Evolutionary conservation across 1,140 invertebrate genomes (phyloP), one percentile per base, ranked within the genome.

Genomic region (Teleogryllus occipitalis): DNA sequence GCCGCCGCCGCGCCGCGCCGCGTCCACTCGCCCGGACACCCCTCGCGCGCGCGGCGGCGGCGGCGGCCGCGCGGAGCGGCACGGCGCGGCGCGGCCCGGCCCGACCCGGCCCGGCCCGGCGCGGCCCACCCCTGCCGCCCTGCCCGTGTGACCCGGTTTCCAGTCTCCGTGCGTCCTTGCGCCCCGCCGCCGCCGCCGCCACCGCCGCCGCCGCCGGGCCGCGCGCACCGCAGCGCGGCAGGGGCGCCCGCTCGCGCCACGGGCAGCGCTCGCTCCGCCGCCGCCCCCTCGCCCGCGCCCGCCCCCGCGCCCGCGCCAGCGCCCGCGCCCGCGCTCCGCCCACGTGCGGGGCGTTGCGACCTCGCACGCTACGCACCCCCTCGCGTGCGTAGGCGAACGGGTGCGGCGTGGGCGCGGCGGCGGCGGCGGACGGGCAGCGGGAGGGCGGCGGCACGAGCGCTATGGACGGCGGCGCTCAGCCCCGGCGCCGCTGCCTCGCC

Each of bases 81-180:
- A 54, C 8, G 8, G 49, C 49, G 49, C 49, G 8, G 10, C 54
- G 10, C 10, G 54, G 10, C 10, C 54, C 54, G 7, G 54, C 10
- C 10, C 18, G 54, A 3, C 54, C 2, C 54, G 18, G 18, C 54
- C 54, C 54, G n/a, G n/a, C n/a, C n/a, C n/a, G n/a, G n/a, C n/a
- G n/a, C n/a, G n/a, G 54, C 54, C 2, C 74, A 75, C 8, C 27
- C 74, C 27, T 21, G 74, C 12, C 74, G 54, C 27, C 54, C 48
- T 78, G 78, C 27, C 49, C 54, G 78, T 79, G 78, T 76, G 76
- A 76, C 76, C 76, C 47, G 76, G 46, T 76, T 76, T 76, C 76
- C 47, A 14, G 76, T 47, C 39, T 39, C 76, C 76, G 46, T 46
- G 76, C 39, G 39, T 75, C 74, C n/a, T 47, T 47, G 39, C 8